phyloP scores from a whole-genome alignment of 2,888 invertebrate species.

The Noctua pronuba region DNA sequence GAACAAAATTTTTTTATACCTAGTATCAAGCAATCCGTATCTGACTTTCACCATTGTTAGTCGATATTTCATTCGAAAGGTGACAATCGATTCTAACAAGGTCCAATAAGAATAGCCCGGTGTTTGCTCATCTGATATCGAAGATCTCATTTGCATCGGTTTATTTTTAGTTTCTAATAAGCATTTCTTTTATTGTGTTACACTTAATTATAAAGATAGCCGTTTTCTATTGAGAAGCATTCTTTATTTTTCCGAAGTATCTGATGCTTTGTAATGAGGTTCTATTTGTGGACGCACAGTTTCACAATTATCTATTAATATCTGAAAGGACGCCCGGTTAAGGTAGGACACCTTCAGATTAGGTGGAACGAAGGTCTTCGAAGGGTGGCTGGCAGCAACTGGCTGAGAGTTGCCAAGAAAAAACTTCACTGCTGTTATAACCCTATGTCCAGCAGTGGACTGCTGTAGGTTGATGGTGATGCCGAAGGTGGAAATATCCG shows the following conservation, averaged over 20 bases:
- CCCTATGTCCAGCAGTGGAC: neutral
- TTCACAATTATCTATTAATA: neutral
- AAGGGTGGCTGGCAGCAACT: neutral
- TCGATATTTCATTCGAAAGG: slow-evolving; percentile 65
- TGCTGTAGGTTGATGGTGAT: neutral
- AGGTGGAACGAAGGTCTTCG: neutral
- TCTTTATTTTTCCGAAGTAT: neutral
- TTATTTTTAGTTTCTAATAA: slow-evolving; percentile 47
- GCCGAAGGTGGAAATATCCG: neutral
- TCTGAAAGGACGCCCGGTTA: neutral
- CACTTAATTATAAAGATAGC: slow-evolving; percentile 9
- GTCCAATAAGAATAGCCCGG: slow-evolving; percentile 54
- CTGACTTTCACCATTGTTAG: slow-evolving; percentile 75
- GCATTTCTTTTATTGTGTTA: slow-evolving; percentile 38
- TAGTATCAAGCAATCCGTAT: slow-evolving; percentile 56
- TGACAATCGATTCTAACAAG: slow-evolving; percentile 72
- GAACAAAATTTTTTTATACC: slow-evolving; percentile 54
- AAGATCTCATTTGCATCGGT: slow-evolving; percentile 35
- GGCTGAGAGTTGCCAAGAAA: neutral
- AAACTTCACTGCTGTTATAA: neutral
- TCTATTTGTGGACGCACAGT: neutral
- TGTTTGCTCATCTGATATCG: slow-evolving; percentile 48
- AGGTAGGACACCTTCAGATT: no score
- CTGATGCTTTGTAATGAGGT: neutral
- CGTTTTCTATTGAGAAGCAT: slow-evolving; percentile 4